Conservation (phyloP, 2,113 vertebrate species). For the Tupaia chinensis region DNA sequence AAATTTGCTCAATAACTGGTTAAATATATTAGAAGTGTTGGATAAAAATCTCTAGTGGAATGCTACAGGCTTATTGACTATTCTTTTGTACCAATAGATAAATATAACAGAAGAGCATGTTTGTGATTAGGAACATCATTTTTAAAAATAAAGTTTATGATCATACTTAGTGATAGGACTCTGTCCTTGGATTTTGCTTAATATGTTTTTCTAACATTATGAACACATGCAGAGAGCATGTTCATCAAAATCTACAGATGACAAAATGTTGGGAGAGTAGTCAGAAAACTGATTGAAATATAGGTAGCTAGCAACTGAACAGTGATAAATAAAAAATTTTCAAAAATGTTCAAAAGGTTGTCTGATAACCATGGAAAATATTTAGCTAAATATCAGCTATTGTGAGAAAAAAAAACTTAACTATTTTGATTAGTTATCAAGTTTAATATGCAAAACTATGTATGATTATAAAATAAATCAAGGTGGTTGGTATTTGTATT, state of each 20-base stretch:
- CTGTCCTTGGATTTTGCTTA: neutral
- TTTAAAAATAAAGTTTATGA: neutral
- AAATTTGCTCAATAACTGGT: neutral
- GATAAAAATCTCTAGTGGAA: slow-evolving; percentile 12
- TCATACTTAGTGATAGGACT: neutral
- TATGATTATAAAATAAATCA: neutral
- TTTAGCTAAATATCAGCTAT: neutral
- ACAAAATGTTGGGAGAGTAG: neutral
- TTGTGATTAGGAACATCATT: neutral
- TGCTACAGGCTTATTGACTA: neutral
- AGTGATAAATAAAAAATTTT: neutral
- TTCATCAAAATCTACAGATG: neutral
- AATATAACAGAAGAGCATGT: neutral
- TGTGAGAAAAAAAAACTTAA: neutral
- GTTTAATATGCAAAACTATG: neutral
- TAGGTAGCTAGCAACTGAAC: neutral
- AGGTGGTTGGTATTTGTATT: neutral
- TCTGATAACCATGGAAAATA: neutral
- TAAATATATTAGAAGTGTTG: neutral
- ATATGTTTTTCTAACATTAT: neutral
- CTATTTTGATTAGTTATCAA: neutral
- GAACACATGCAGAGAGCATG: neutral
- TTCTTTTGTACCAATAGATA: neutral
- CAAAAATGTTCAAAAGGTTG: neutral
- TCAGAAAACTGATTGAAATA: neutral